Evolutionary conservation across 2,797 vertebrate species (phyloP).

Genomic region (Gymnodraco acuticeps): DNA sequence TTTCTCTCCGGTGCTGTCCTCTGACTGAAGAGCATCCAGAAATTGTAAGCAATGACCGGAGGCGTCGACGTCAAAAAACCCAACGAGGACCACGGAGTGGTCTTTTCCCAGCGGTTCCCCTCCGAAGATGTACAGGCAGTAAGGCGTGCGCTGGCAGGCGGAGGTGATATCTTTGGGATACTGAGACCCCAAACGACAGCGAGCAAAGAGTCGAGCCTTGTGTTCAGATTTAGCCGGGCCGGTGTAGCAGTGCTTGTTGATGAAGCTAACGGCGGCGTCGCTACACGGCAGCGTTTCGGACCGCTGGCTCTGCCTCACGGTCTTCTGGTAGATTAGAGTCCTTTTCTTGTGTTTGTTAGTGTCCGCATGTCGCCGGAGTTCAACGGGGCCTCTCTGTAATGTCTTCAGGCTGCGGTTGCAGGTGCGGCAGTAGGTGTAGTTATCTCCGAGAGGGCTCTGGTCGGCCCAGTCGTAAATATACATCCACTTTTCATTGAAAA

Average conservation of each 20-base stretch:
- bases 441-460: slow-evolving; percentile 68
- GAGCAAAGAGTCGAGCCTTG: slow-evolving; percentile 53
- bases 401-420: slow-evolving; percentile 73
- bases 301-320: background rate
- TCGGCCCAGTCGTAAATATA: slow-evolving; percentile 68
- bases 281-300: slow-evolving; percentile 54
- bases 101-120: slow-evolving; percentile 59
- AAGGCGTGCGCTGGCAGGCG: slow-evolving; percentile 77
- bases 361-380: slow-evolving; percentile 72
- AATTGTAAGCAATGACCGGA: slow-evolving; percentile 72
- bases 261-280: slow-evolving; percentile 71
- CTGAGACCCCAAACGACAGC: slow-evolving; percentile 66
- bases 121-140: slow-evolving; percentile 82
- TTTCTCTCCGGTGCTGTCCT: slow-evolving; percentile 43
- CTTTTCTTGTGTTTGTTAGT: slow-evolving; percentile 69
- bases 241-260: slow-evolving; percentile 65
- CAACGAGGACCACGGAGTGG: slow-evolving; percentile 77
- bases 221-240: slow-evolving; percentile 34
- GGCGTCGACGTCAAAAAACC: slow-evolving; percentile 77
- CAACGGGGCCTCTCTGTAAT: slow-evolving; percentile 46
- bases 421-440: slow-evolving; percentile 74
- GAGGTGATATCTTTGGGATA: slow-evolving; percentile 75
- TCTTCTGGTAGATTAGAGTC: fast-evolving
- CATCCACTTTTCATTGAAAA: slow-evolving; percentile 75
- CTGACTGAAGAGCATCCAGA: slow-evolving; percentile 76